Evolutionary conservation across 2,797 vertebrate genomes (phyloP), one percentile per base, ranked within the genome.

Genomic region (Sus cebifrons): DNA sequence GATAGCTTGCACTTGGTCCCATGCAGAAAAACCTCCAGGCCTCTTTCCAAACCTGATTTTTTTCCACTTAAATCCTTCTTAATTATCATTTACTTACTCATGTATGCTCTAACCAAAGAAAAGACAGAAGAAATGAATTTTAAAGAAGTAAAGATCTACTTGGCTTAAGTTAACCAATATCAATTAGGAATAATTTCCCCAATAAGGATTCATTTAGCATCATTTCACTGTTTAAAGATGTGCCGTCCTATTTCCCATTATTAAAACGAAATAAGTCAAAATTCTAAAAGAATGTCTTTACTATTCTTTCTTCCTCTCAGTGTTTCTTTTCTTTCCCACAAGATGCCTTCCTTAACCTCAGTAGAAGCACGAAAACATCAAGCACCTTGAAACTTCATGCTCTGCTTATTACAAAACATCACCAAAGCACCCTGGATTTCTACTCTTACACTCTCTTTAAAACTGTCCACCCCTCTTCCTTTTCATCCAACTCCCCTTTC

Each of bases 101-200:
- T 12, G 5, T 27, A 86, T 81, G 6, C n/a, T 20, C 6, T 68
- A 64, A 3, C 68, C 81, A 27, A 83, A 74, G 58, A 60, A 67
- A 81, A 75, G 20, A 40, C 20, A 64, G 18, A 52, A 12, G 36
- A 94, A 73, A 62, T 54, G 5, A 68, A 74, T 68, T 54, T 91
- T 91, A 89, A 74, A 81, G n/a, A 87, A 79, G n/a, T 14, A 78
- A 92, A 89, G 56, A 54, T 78, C 25, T 25, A 12, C 10, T 74
- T 91, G n/a, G n/a, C 56, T 81, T 62, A 93, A 58, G 21, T 56
- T 79, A 91, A 86, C 40, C 49, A 81, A 14, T n/a, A 49, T 62
- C 67, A 91, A 71, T 74, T 58, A 11, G 44, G 71, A 89, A 79
- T 91, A 79, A 89, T 36, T 86, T 62, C 25, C 32, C 16, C 60